Base-by-base conservation (phyloP, 1,140 invertebrate genomes). In the Maconellicoccus hirsutus region DNA sequence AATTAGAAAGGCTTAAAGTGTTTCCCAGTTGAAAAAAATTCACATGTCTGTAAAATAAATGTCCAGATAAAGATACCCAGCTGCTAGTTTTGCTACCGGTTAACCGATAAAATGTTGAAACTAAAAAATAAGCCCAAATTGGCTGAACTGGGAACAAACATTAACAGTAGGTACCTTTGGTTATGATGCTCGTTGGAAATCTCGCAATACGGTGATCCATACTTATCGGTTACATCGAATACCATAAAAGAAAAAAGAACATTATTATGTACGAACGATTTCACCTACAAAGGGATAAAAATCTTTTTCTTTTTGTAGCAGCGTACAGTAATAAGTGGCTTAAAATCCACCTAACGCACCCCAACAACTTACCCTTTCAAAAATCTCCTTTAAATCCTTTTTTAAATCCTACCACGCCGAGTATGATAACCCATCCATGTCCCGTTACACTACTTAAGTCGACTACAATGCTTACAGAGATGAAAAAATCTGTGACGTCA, bases 221-320 rank as follows among this genome's bases (percentile, higher is more conserved):
- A 8, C 42, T 52, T 52, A 52, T 52, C 42, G 42, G 12, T 52
- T 52, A 52, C 42, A 52, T 52, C 42, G 42, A 52, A 52, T 52
- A 52, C 42, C n/a, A 52, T 52, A 52, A 52, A 19, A 52, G 42
- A 52, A 52, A 38, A 14, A 19, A 52, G 42, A 52, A 19, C 42
- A 52, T 52, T 52, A 52, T 52, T 52, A 52, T 52, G 42, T 52
- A 52, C 42, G 42, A 52, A 52, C 42, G 42, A 52, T 52, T 52
- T 52, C 42, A 52, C 42, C 42, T 19, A 52, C 42, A 52, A 52
- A 52, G 42, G 42, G 42, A 52, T 52, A 52, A 52, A 52, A 52
- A 52, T 52, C 42, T 52, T 52, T 52, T 52, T 8, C 42, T 52
- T 52, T 52, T 52, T 52, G 42, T 16, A 52, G n/a, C 42, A 19